Percentiles rank a stretch among this genome's conserved stretches.
Evolutionary conservation across 2,797 vertebrate species (phyloP).

Genomic region (Cercopithecus petaurista): DNA sequence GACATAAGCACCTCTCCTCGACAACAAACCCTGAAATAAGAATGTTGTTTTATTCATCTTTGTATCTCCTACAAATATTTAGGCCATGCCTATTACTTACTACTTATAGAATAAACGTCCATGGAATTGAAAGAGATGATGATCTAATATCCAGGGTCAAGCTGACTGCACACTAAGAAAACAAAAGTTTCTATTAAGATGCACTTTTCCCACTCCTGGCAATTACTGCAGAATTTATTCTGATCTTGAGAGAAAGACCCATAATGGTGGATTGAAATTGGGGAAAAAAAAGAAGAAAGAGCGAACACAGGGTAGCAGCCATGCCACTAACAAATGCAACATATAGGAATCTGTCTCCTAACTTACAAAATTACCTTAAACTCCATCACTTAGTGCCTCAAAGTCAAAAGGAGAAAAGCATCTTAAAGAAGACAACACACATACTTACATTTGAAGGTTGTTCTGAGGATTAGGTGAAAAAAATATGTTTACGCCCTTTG

Average conservation of each 20-base stretch:
- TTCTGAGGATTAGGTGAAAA: conserved; percentile 27
- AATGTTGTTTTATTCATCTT: neutral
- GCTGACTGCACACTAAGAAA: neutral
- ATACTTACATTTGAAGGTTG: neutral
- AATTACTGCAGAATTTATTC: conserved; percentile 18
- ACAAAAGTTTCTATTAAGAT: conserved; percentile 13
- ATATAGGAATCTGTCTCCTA: neutral
- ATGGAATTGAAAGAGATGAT: neutral
- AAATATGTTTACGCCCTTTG: neutral
- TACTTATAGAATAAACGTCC: neutral
- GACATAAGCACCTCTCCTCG: neutral
- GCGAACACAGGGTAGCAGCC: neutral
- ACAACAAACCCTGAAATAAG: neutral
- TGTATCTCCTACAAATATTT: neutral
- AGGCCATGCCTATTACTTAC: neutral
- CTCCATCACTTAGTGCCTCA: neutral
- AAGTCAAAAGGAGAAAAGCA: conserved; percentile 27
- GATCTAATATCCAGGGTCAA: neutral
- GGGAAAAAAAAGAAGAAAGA: neutral
- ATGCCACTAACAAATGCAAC: neutral
- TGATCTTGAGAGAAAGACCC: neutral
- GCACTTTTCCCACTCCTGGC: neutral
- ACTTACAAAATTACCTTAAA: conserved; percentile 22
- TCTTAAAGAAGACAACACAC: conserved; percentile 4
- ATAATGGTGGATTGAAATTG: neutral